phyloP scores from a whole-genome alignment of 2,113 vertebrate genomes.

The Osmerus eperlanus region DNA sequence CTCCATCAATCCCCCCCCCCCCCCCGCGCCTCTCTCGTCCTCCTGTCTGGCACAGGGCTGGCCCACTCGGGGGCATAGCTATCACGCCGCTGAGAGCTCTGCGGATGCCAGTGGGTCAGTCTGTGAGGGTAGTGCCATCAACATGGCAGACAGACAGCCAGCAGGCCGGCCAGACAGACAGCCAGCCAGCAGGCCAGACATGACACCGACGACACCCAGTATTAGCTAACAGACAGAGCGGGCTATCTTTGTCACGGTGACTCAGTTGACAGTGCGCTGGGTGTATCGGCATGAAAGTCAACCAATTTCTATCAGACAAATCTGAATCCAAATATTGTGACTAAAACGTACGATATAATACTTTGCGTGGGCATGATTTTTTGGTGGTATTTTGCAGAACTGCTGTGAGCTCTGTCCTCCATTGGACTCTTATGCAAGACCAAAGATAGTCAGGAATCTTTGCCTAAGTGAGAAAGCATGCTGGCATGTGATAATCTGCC shows the following conservation, averaged over 20 bases:
- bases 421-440: background rate
- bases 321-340: too few species aligned
- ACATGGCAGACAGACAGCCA: constrained; percentile 30
- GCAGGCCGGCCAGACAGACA: constrained; percentile 5
- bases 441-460: constrained; percentile 7
- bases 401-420: background rate
- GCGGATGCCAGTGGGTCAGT: constrained; percentile 41
- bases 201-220: constrained; percentile 7
- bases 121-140: constrained; percentile 24
- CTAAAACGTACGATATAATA: too few species aligned
- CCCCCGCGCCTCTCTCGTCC: constrained; percentile 3
- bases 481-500: background rate
- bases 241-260: constrained; percentile 5
- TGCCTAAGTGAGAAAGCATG: background rate
- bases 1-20: constrained; percentile 18
- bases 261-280: background rate
- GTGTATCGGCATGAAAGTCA: too few species aligned
- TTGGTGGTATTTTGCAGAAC: too few species aligned
- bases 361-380: too few species aligned
- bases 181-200: constrained; percentile 12
- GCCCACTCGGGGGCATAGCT: constrained; percentile 43
- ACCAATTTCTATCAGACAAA: too few species aligned
- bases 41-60: constrained; percentile 57
- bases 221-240: constrained; percentile 23
- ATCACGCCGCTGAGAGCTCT: constrained; percentile 40